Conservation (phyloP, 2,113 vertebrate genomes). For the Narcine bancroftii region DNA sequence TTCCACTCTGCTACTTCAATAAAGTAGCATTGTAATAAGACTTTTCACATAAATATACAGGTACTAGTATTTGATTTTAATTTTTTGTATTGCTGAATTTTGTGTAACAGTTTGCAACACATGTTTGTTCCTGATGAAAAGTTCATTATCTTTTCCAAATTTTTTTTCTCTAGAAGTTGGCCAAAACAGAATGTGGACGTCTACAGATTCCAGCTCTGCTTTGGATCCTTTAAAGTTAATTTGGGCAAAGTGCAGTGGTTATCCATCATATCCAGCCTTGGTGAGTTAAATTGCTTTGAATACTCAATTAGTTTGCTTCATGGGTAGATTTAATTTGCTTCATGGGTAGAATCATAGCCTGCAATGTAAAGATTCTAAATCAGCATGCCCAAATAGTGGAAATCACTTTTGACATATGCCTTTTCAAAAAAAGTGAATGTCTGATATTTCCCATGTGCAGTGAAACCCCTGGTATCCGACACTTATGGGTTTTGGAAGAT, state of each 20-base stretch:
- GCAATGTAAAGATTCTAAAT: background rate
- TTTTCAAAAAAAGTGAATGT: background rate
- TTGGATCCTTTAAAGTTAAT: constrained; percentile 95
- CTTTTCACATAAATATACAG: background rate
- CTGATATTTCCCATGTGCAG: background rate
- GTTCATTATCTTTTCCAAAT: background rate
- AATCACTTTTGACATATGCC: background rate
- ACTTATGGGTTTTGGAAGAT: no score
- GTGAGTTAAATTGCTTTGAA: constrained; percentile 61
- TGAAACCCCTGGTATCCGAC: no score
- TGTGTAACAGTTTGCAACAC: background rate
- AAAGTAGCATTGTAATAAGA: background rate
- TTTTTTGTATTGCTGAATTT: background rate
- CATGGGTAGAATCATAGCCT: background rate
- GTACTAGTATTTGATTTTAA: background rate
- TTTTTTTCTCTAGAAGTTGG: constrained; percentile 77
- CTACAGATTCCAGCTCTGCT: constrained; percentile 76
- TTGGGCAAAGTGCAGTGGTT: constrained; percentile 98
- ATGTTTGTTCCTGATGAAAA: background rate
- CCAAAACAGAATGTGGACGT: constrained; percentile 93
- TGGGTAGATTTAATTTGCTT: background rate
- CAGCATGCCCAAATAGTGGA: background rate
- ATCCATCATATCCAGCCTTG: constrained; percentile 95
- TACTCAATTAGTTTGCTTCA: background rate
- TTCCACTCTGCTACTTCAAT: no score